phyloP scores from a whole-genome alignment of 2,113 vertebrate species.

The Spermophilus dauricus region DNA sequence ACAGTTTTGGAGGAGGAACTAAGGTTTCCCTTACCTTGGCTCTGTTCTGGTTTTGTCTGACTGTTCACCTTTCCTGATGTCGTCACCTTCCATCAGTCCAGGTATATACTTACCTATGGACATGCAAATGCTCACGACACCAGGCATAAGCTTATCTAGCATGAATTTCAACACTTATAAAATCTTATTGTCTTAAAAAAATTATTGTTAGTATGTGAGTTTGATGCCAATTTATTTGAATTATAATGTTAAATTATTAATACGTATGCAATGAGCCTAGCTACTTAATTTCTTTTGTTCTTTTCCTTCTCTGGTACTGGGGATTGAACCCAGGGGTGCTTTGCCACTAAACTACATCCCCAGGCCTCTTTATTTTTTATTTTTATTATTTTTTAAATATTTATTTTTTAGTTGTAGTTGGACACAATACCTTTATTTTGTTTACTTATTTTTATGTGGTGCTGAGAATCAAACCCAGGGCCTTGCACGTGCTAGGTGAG shows the following conservation, averaged over 20 bases:
- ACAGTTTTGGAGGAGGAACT: neutral
- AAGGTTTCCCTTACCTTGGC: neutral
- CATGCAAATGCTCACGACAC: neutral
- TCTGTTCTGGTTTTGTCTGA: neutral
- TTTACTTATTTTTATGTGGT: too few species aligned
- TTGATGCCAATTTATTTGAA: neutral
- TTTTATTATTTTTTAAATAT: too few species aligned
- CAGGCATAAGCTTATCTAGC: neutral
- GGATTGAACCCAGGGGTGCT: too few species aligned
- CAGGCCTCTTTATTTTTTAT: too few species aligned
- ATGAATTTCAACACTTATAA: neutral
- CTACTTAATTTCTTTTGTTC: neutral
- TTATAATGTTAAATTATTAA: constrained; percentile 36
- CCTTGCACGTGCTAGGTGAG: too few species aligned
- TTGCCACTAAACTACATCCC: too few species aligned
- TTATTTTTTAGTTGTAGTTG: too few species aligned
- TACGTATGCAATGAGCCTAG: neutral
- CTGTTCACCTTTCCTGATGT: neutral
- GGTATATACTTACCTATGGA: neutral
- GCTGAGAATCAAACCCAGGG: too few species aligned
- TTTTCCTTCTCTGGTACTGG: too few species aligned
- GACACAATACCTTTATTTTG: too few species aligned
- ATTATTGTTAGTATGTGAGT: neutral
- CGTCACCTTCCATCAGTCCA: neutral
- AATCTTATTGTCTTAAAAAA: neutral